These are phyloP conservation scores for Drosophila paramelanica DNA, from an alignment of 2,888 invertebrate genomes.

Conservation along the genomic window DNA sequence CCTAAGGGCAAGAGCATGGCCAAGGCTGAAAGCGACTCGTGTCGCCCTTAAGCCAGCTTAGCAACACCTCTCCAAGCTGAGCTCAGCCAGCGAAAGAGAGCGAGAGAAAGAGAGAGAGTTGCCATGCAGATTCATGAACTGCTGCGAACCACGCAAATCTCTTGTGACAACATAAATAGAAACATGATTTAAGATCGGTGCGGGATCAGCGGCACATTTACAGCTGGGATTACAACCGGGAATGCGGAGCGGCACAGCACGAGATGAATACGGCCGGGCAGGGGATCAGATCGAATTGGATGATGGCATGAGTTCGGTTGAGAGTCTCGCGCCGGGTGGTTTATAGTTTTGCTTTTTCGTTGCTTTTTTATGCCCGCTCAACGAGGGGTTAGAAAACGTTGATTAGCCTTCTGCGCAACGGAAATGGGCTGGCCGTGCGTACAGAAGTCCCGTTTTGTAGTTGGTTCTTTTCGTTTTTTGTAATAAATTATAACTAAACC, in stretches of 20 bases:
- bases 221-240: conserved; percentile 82
- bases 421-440: conserved; percentile 67
- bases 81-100: conserved; percentile 4
- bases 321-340: conserved; percentile 66
- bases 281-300: conserved; percentile 9
- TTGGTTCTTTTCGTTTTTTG: conserved; percentile 34
- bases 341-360: conserved; percentile 9
- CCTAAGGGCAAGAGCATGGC: neutral
- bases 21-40: conserved; percentile 34
- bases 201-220: conserved; percentile 83
- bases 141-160: conserved; percentile 73
- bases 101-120: neutral
- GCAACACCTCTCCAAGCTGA: conserved; percentile 63
- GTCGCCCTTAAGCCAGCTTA: conserved; percentile 71
- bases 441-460: conserved; percentile 41
- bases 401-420: conserved; percentile 81
- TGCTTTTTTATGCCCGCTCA: conserved; percentile 35
- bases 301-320: conserved; percentile 19
- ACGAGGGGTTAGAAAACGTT: conserved; percentile 67
- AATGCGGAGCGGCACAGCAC: conserved; percentile 47
- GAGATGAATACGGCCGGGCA: conserved; percentile 6
- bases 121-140: conserved; percentile 39
- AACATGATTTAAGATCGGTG: conserved; percentile 83
- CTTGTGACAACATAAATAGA: conserved; percentile 84
- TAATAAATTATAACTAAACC: conserved; percentile 75